Evolutionary conservation across 2,888 invertebrate genomes (phyloP), one percentile per base, ranked within the genome.

Genomic region (Volucella inanis): DNA sequence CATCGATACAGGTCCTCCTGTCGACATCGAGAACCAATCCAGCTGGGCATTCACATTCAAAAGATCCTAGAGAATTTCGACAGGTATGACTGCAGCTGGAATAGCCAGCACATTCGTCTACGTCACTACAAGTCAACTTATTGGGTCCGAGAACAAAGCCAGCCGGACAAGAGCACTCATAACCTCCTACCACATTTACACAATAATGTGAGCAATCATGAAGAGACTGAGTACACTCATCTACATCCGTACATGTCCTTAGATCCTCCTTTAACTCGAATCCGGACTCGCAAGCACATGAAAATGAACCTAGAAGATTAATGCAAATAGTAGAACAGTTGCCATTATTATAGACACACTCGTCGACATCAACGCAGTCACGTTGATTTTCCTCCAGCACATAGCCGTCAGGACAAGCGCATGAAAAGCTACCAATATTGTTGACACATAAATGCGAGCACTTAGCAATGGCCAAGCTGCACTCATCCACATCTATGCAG

Each of bases 391-490:
- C 83, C 3, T 90, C 89, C 80, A 92, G 91, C 88, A 88, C 87
- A 85, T 87, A 93, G 50, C 93, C 93, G 2, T 89, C 76, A 0
- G 92, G 90, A 86, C 94, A 94, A 64, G 89, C 89, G 88, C 94
- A 94, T 45, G 90, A 87, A 88, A 91, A 94, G 67, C 93, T 90
- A 10, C 94, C 94, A 8, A 91, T 89, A 9, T 89, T 90, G 87
- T 94, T 94, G 8, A 89, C 88, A 88, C 94, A 94, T 11, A 87
- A 87, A 85, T 95, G 94, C 2, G 94, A 93, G 90, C 95, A 95
- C 43, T 94, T 94, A 0, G 94, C 94, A 87, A 94, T 94, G 1
- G 87, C 86, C 64, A 92, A 90, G 10, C 89, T 88, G 88, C 95
- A 95, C 88, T 91, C 92, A 89, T 94, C 92, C 54, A 93, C 89